These are phyloP conservation scores for Lepidocyrtinus sp. DNA, from an alignment of 2,888 invertebrate genomes.

Conservation along the genomic window DNA sequence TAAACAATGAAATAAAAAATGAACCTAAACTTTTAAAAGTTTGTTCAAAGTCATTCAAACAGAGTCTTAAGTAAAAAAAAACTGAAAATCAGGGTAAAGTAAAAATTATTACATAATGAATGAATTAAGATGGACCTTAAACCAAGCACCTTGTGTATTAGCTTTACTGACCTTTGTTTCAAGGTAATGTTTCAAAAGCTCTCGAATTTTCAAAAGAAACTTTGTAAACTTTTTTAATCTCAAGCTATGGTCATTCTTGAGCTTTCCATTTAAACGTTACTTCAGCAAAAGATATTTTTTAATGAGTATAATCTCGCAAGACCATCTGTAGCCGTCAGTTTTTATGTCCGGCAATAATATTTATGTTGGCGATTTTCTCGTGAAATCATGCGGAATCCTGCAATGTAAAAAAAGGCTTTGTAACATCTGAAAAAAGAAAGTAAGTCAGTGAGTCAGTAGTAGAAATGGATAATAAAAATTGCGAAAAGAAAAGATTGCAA, in stretches of 20 bases:
- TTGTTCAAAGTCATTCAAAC: too few relatives aligned
- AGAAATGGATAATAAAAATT: not conserved
- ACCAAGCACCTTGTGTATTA: not conserved
- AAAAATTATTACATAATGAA: not conserved
- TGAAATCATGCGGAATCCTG: not conserved
- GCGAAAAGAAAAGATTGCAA: constrained; percentile 2
- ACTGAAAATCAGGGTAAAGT: not conserved
- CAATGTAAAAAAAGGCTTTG: not conserved
- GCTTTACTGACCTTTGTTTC: not conserved
- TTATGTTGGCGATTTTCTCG: not conserved
- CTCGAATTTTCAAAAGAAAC: too few relatives aligned
- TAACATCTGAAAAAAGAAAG: constrained; percentile 20
- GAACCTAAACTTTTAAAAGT: not conserved
- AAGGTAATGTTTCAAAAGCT: too few relatives aligned
- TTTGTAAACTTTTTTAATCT: too few relatives aligned
- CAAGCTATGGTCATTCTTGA: too few relatives aligned
- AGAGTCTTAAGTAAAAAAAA: too few relatives aligned
- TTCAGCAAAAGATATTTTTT: too few relatives aligned
- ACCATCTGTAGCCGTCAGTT: too few relatives aligned
- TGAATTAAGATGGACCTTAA: not conserved
- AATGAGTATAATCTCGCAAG: too few relatives aligned
- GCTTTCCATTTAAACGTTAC: too few relatives aligned
- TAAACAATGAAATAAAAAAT: not conserved
- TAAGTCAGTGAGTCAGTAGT: constrained; percentile 50
- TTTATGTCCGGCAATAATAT: not conserved